Evolutionary conservation across 1,140 invertebrate genomes (phyloP), one percentile per base, ranked within the genome.

Genomic region (Achatina immaculata): DNA sequence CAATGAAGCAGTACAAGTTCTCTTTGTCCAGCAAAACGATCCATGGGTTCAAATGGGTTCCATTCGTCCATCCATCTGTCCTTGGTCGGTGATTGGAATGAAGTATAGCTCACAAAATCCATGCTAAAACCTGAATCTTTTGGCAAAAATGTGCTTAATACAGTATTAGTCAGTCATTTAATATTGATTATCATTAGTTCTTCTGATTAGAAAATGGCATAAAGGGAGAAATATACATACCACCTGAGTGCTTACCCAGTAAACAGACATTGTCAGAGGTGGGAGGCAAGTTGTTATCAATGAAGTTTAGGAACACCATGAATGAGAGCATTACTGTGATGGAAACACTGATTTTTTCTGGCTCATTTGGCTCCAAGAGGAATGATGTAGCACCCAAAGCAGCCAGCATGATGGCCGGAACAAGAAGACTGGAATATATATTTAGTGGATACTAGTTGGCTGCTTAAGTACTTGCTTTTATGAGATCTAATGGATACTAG

Each of bases 371-470:
- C 31, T 42, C n/a, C 43, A 73, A 9, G 7, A 73, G 24, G 28
- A 73, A 73, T 19, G 71, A 51, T 19, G 48, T 1, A 24, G 48
- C 11, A 3, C 71, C 24, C 36, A 73, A 34, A 21, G 48, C n/a
- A 2, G 71, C 40, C 71, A 73, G 43, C 71, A 73, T 19, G 43
- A 24, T 73, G 42, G 48, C n/a, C 14, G 71, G 71, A 21, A 48
- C 0, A n/a, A 73, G 21, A 2, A 73, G 68, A 9, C 68, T 71
- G 21, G 4, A 42, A n/a, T 36, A 21, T 28, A n/a, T n/a, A n/a
- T n/a, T n/a, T n/a, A n/a, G n/a, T n/a, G n/a, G n/a, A n/a, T n/a
- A n/a, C n/a, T n/a, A n/a, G n/a, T n/a, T n/a, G n/a, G n/a, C n/a
- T n/a, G n/a, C n/a, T n/a, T n/a, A n/a, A n/a, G n/a, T n/a, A n/a